Evolutionary conservation across 2,797 vertebrate species (phyloP).

Genomic region (Graptemys geographica): DNA sequence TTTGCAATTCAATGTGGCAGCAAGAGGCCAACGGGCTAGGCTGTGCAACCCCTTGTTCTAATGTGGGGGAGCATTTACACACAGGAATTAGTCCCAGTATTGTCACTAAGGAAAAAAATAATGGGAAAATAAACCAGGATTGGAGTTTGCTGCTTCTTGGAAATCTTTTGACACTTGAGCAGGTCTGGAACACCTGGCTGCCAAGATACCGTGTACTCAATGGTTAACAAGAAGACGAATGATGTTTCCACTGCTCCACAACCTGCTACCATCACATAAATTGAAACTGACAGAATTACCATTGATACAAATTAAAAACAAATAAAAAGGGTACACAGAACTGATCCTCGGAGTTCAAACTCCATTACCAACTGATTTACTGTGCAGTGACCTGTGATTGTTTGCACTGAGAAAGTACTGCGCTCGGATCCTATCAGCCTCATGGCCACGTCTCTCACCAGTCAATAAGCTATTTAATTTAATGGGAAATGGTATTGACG

Average conservation of each 20-base stretch:
- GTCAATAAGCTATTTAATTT: slow-evolving; percentile 99
- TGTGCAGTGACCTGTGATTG: slow-evolving; percentile 88
- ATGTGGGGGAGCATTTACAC: neutral
- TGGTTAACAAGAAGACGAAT: slow-evolving; percentile 53
- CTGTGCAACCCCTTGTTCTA: accelerated
- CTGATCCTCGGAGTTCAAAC: slow-evolving; percentile 84
- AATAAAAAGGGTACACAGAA: slow-evolving; percentile 89
- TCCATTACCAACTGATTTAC: slow-evolving; percentile 92
- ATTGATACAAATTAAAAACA: slow-evolving; percentile 94
- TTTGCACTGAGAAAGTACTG: slow-evolving; percentile 80
- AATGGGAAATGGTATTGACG: slow-evolving; percentile 94
- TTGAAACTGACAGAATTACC: slow-evolving; percentile 85
- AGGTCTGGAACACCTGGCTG: neutral
- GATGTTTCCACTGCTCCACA: slow-evolving; percentile 70
- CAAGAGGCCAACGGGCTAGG: neutral
- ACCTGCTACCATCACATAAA: slow-evolving; percentile 78
- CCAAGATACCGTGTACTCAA: neutral
- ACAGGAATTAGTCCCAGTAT: accelerated
- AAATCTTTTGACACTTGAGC: neutral
- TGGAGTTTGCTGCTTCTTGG: neutral
- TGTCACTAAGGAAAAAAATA: accelerated
- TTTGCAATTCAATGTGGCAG: neutral
- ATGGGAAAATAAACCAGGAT: accelerated
- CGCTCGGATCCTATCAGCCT: slow-evolving; percentile 83
- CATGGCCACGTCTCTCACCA: slow-evolving; percentile 85